phyloP scores from a whole-genome alignment of 2,113 vertebrate species.

The Equus przewalskii region DNA sequence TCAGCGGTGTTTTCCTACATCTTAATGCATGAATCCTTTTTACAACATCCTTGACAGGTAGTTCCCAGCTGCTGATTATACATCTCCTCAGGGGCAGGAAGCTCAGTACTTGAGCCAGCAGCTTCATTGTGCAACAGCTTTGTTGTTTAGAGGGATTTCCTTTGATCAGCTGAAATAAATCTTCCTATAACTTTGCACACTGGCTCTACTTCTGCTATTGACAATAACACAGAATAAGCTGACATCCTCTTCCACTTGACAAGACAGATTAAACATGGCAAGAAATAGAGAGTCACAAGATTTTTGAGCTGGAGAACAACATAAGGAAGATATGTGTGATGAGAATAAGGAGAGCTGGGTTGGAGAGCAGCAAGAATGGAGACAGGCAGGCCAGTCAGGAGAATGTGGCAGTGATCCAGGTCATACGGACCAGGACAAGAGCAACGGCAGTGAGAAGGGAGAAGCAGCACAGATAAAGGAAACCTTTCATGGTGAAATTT shows the following conservation, averaged over 20 bases:
- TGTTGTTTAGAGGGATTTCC: conserved; percentile 53
- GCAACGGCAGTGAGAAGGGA: not conserved
- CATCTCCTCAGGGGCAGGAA: conserved; percentile 22
- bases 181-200: not conserved
- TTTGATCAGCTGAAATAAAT: conserved; percentile 60
- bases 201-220: conserved; percentile 6
- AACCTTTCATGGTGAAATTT: not conserved
- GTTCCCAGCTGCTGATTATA: conserved; percentile 20
- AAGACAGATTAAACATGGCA: not conserved
- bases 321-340: conserved; percentile 6
- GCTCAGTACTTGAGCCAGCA: not conserved
- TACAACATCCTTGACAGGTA: conserved; percentile 51
- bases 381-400: not conserved
- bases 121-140: conserved; percentile 52
- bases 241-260: not conserved
- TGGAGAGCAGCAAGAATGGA: not conserved
- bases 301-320: conserved; percentile 1
- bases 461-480: not conserved
- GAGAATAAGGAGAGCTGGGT: not conserved
- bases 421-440: not conserved
- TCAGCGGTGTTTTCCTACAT: conserved; percentile 35
- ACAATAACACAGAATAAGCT: conserved; percentile 8
- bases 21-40: conserved; percentile 59
- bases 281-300: not conserved
- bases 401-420: not conserved